Evolutionary conservation across 1,140 invertebrate species (phyloP), one percentile per base, ranked within the genome.

Genomic region (Latrodectus geometricus): DNA sequence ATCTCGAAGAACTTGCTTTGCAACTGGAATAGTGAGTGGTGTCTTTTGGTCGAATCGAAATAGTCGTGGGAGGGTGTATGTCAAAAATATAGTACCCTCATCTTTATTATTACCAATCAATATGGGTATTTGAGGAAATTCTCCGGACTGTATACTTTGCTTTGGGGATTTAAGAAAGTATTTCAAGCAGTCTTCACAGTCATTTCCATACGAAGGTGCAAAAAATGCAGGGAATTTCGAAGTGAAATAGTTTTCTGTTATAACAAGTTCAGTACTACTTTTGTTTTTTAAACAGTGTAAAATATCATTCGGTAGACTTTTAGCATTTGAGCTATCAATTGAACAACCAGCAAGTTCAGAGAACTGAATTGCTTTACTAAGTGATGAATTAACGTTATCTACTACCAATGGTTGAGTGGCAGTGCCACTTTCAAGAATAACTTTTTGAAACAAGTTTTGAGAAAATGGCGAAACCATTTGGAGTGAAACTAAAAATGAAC

Each of bases 401-500:
- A 9, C n/a, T 8, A 11, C 8, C 9, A 11, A n/a, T 17, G 65
- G 72, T 66, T 17, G n/a, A 23, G 48, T 49, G n/a, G 66, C 52
- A 5, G 90, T 89, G 0, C 91, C 92, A 83, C 91, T 92, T 88
- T 92, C 90, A 76, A 92, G 88, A 48, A 92, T 92, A 20, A 90
- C 92, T 81, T 90, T 81, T 74, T 80, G 68, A n/a, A n/a, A n/a
- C n/a, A n/a, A n/a, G n/a, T n/a, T n/a, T n/a, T n/a, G n/a, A n/a
- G n/a, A n/a, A n/a, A 72, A 66, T 21, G 96, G 96, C 0, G 96
- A 97, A 85, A 97, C 92, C 78, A 98, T 92, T 90, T 97, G 96
- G 5, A 96, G 92, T 35, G 90, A 91, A 0, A 97, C 96, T n/a
- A 96, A 96, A 21, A 95, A 96, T 9, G 95, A 96, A 0, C 97